Evolutionary conservation across 2,888 invertebrate genomes (phyloP), one percentile per base, ranked within the genome.

Genomic region (Clunio marinus): DNA sequence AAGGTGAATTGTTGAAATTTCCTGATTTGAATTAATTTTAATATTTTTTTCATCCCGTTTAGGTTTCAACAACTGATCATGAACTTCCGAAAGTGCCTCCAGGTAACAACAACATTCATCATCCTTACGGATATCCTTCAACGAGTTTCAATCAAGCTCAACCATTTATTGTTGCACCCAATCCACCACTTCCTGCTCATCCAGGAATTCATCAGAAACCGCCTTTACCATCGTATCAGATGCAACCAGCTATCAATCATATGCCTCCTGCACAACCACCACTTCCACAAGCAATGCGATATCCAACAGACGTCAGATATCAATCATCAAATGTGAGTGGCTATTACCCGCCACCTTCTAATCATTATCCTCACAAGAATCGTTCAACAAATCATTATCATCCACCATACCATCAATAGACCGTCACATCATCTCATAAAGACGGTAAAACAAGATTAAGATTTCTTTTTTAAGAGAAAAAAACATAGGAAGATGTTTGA

Each of bases 41-140:
- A 41, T 3, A 13, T 24, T 65, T n/a, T n/a, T n/a, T 46, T 27
- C 13, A 15, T 17, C 20, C 24, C 1, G 28, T 55, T 4, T 4
- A 66, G 66, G 66, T 66, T 1, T 66, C 66, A 15, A 66, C 55
- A 17, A 55, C 32, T 1, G 55, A 66, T 20, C 27, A 32, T 22
- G 55, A 66, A 3, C 20, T 66, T 51, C 13, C 51, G 3, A 51
- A 35, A 55, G 55, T 66, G 22, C 55, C 55, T 46, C 63, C 24
- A 37, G 7, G 25, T 8, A 8, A 13, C 4, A 22, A 41, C 25
- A 13, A 24, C 24, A 32, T 25, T 32, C 24, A 25, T 13, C 10
- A 27, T 2, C 60, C 32, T 35, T 60, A 60, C 22, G n/a, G n/a
- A 17, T 35, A 35, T 32, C 35, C 66, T 1, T 66, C 66, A 51